A percentile compares a stretch with the other conserved stretches of the same genome.
These are phyloP conservation scores for Ammodytes dubius DNA, from an alignment of 2,113 vertebrate species.

Conservation along the genomic window DNA sequence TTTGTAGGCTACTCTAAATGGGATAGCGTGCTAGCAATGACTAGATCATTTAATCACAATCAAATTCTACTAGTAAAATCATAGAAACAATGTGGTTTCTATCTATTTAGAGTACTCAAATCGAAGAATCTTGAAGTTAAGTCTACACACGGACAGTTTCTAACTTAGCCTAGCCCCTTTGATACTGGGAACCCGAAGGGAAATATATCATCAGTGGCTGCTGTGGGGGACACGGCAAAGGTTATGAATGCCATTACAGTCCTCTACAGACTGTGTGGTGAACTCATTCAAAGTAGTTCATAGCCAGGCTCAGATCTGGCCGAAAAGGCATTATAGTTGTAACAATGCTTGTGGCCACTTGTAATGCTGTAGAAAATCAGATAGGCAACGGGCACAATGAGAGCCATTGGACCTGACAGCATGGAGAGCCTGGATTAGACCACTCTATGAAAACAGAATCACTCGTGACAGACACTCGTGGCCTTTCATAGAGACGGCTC, in stretches of 20 bases:
- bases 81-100: background rate
- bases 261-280: conserved; percentile 56
- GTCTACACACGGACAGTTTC: conserved; percentile 4
- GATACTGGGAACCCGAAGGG: conserved; percentile 39
- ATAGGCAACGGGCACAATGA: conserved; percentile 67
- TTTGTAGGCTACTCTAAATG: too few relatives aligned
- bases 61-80: background rate
- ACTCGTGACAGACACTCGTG: conserved; percentile 68
- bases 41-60: background rate
- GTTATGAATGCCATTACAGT: conserved; percentile 80
- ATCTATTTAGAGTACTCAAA: background rate
- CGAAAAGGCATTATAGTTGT: conserved; percentile 49
- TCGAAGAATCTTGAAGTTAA: background rate
- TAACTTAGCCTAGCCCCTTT: conserved; percentile 2
- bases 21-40: background rate
- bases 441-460: conserved; percentile 75
- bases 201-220: conserved; percentile 50
- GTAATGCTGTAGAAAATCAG: conserved; percentile 74
- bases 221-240: conserved; percentile 59
- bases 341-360: conserved; percentile 66
- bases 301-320: conserved; percentile 54
- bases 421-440: conserved; percentile 71
- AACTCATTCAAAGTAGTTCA: conserved; percentile 69
- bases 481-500: conserved; percentile 70
- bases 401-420: conserved; percentile 70